These are phyloP conservation scores for Orthochromis malagaraziensis DNA, from an alignment of 2,113 vertebrate species.

Conservation along the genomic window DNA sequence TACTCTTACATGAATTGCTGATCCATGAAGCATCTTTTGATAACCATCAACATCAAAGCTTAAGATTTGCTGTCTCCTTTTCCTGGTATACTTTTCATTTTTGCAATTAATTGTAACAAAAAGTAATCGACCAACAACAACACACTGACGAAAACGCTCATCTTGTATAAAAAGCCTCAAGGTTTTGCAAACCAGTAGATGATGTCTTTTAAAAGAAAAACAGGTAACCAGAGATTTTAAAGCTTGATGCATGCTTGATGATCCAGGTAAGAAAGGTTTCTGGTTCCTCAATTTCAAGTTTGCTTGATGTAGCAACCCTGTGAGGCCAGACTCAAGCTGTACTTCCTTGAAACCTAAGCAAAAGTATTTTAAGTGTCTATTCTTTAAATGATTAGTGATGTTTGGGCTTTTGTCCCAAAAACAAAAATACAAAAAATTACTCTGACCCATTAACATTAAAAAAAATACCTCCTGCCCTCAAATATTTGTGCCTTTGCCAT, in stretches of 20 bases:
- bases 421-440: background rate
- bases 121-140: background rate
- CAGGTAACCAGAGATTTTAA: background rate
- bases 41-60: background rate
- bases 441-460: background rate
- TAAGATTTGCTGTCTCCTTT: background rate
- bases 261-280: background rate
- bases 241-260: background rate
- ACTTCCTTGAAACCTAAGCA: background rate
- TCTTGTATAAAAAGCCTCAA: background rate
- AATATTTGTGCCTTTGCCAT: rapidly evolving
- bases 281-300: background rate
- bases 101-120: background rate
- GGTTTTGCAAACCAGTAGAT: background rate
- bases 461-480: background rate
- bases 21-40: background rate
- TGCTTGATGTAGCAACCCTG: background rate
- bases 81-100: background rate
- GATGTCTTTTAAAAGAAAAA: background rate
- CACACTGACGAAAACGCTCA: background rate
- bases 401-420: background rate
- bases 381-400: background rate
- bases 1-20: background rate
- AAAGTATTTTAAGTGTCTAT: background rate
- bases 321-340: background rate